Base-by-base conservation (phyloP, 64 coral and sea anemone species). In the Pachyseris speciosa region DNA sequence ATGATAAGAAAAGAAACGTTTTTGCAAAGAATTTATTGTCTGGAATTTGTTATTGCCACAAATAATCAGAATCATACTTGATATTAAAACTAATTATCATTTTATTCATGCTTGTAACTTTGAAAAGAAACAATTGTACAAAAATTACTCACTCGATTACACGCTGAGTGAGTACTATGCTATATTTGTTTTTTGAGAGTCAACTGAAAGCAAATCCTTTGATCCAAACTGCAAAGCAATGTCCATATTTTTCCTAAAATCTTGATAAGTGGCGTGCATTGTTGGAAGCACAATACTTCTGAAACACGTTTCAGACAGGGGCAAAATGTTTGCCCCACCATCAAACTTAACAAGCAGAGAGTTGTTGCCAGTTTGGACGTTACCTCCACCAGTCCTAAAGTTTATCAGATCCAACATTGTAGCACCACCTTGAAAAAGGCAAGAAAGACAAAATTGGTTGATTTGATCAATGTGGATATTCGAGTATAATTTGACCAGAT, bases 231-330 rank as follows among this genome's bases (percentile, higher is more conserved):
- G 36, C 31, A 72, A 72, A n/a, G n/a, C n/a, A n/a, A n/a, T n/a
- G n/a, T n/a, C n/a, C n/a, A n/a, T n/a, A n/a, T n/a, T n/a, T n/a
- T 71, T 86, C 53, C 37, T 42, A 47, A 72, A 86, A 47, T 66
- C 40, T 7, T 39, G 22, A 65, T 70, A 86, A 25, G 63, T 39
- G 33, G 49, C 20, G 34, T 86, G 84, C 52, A 47, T 65, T 47
- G 64, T 86, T 24, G 84, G 84, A 28, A 86, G 83, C 15, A 86
- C 41, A 2, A 86, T 68, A 12, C 64, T 70, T 26, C 33, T 37
- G 38, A 86, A 70, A 49, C 66, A 86, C 15, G 84, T 86, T 32
- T 86, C 84, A 40, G 84, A 33, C 42, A 86, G 53, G 31, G 84
- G 64, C 47, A 86, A 68, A 12, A 50, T 63, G 45, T 65, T 71